phyloP scores from a whole-genome alignment of 2,113 vertebrate genomes.

The Scalopus aquaticus region DNA sequence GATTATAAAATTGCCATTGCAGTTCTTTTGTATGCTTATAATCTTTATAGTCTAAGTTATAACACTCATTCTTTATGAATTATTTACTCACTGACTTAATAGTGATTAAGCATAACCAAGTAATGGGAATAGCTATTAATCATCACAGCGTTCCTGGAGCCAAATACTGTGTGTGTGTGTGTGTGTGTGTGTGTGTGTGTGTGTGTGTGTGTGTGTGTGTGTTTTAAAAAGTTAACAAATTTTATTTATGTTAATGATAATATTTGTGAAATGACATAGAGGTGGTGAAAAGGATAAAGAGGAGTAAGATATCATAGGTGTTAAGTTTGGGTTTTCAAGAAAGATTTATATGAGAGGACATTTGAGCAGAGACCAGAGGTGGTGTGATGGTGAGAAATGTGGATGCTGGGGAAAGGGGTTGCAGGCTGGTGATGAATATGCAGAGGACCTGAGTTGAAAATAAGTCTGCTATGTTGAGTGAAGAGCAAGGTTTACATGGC shows the following conservation, averaged over 20 bases:
- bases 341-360: not conserved
- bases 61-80: not conserved
- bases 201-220: not conserved
- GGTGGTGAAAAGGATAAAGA: not conserved
- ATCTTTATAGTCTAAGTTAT: not conserved
- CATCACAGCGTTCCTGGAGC: not conserved
- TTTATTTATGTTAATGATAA: not conserved
- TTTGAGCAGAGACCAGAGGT: not conserved
- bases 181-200: not conserved
- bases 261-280: not conserved
- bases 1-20: not conserved
- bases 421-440: not conserved
- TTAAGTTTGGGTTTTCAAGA: not conserved
- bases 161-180: not conserved
- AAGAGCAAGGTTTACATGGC: accelerated
- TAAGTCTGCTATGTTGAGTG: not conserved
- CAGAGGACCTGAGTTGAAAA: not conserved
- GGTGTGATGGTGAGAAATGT: not conserved
- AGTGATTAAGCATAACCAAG: not conserved
- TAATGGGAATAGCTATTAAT: not conserved
- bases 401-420: not conserved
- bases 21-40: not conserved
- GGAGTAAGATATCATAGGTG: not conserved
- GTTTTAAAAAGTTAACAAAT: not conserved
- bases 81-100: not conserved